Evolutionary conservation across 2,797 vertebrate genomes (phyloP), one percentile per base, ranked within the genome.

Genomic region (Pteronotus mesoamericanus): DNA sequence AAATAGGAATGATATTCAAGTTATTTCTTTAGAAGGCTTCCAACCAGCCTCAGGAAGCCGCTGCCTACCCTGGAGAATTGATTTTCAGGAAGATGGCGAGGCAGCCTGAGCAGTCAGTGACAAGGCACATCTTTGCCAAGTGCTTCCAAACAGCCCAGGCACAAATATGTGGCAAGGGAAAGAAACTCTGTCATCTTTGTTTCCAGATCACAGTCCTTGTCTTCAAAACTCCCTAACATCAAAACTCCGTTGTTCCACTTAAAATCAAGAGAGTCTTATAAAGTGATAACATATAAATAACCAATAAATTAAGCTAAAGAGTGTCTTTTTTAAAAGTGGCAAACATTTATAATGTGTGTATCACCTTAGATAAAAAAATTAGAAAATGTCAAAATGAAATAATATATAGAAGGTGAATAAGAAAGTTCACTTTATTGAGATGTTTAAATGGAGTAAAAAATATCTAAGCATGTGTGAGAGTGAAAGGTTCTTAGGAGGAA

Each of bases 1-100:
- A 85, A 91, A 91, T 21, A 74, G 64, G 89, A 86, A 83, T 80
- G 84, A 39, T 83, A 95, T 87, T 91, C 71, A 71, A 71, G 86
- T 64, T 75, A 34, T 89, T 91, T 90, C 79, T 93, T 86, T 29
- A 72, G 86, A 79, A 86, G 86, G 88, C 42, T 51, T 78, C 79
- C 44, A 53, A 53, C 57, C n/a, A 32, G 46, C 69, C 66, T 86
- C 78, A n/a, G 66, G 32, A n/a, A 89, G 57, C 51, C 9, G 19
- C 48, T 19, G 64, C 42, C 68, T 91, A 57, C 79, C 84, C 51
- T 22, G 9, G 34, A 94, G 37, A 75, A 77, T 53, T 86, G 88
- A 94, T 92, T 68, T 24, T 10, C 66, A 59, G 89, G 11, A 29
- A 16, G 19, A 53, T 10, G 22, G 57, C 2, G 29, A 74, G 72